These are phyloP conservation scores for Morone saxatilis DNA, from an alignment of 2,113 vertebrate genomes.

Conservation along the genomic window DNA sequence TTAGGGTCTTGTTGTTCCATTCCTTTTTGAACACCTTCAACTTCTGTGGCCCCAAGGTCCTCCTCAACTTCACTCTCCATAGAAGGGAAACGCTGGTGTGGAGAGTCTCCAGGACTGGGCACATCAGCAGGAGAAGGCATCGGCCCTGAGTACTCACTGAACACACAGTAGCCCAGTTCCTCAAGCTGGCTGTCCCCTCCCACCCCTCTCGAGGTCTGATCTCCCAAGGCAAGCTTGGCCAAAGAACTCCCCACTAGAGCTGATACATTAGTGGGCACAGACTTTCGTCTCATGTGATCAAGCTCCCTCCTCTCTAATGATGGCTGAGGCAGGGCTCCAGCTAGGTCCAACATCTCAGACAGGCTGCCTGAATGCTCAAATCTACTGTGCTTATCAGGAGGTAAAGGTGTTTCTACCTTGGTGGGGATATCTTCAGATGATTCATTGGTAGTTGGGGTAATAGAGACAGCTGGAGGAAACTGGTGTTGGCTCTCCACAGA, in stretches of 20 bases:
- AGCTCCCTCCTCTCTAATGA: conserved; percentile 58
- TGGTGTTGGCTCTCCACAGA: conserved; percentile 24
- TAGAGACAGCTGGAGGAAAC: conserved; percentile 51
- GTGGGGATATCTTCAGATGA: conserved; percentile 25
- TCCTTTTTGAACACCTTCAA: conserved; percentile 34
- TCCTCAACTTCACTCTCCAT: conserved; percentile 54
- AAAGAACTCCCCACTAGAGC: conserved; percentile 66
- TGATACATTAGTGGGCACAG: conserved; percentile 67
- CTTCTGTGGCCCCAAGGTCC: conserved; percentile 21
- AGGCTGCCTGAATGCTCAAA: conserved; percentile 56
- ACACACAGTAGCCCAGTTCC: conserved; percentile 75
- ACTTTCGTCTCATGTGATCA: conserved; percentile 72
- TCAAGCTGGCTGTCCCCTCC: conserved; percentile 60
- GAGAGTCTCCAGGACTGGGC: conserved; percentile 67
- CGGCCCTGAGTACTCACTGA: conserved; percentile 74
- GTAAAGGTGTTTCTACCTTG: neutral
- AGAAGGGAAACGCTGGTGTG: conserved; percentile 64
- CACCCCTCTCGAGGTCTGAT: conserved; percentile 32
- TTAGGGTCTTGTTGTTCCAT: conserved; percentile 36
- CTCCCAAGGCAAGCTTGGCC: conserved; percentile 63
- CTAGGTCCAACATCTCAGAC: conserved; percentile 78
- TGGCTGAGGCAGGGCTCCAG: conserved; percentile 62
- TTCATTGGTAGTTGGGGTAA: conserved; percentile 40
- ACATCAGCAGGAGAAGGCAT: conserved; percentile 81
- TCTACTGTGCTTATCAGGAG: conserved; percentile 32